These are phyloP conservation scores for Ferrisia virgata DNA, from an alignment of 2,888 invertebrate species.

Conservation along the genomic window DNA sequence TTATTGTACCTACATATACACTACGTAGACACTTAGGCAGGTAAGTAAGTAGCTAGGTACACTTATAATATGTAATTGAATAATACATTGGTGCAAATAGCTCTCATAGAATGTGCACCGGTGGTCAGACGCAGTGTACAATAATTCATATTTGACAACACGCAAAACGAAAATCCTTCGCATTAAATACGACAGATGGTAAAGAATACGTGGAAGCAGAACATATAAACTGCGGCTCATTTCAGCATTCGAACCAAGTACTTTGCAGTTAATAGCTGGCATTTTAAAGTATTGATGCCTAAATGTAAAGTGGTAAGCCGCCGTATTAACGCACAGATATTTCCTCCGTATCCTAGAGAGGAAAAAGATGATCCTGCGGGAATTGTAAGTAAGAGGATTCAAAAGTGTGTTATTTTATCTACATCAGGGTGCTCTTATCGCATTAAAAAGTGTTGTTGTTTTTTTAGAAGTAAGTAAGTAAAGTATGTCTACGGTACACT, in stretches of 20 bases:
- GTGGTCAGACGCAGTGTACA: not conserved
- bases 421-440: not conserved
- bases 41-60: too few species aligned
- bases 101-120: not conserved
- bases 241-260: not conserved
- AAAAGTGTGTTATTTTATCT: slow-evolving; percentile 23
- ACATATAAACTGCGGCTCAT: not conserved
- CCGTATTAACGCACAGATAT: not conserved
- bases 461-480: not conserved
- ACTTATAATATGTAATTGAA: too few species aligned
- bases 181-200: not conserved
- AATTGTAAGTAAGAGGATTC: slow-evolving; percentile 28
- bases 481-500: not conserved
- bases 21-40: too few species aligned
- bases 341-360: not conserved
- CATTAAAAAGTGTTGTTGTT: not conserved
- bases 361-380: not conserved
- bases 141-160: not conserved
- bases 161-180: not conserved
- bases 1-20: too few species aligned
- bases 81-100: not conserved
- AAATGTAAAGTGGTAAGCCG: slow-evolving; percentile 13
- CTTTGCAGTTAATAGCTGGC: not conserved
- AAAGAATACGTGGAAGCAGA: not conserved
- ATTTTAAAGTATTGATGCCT: slow-evolving; percentile 5